phyloP scores from a whole-genome alignment of 2,113 vertebrate species.

The Equus przewalskii region DNA sequence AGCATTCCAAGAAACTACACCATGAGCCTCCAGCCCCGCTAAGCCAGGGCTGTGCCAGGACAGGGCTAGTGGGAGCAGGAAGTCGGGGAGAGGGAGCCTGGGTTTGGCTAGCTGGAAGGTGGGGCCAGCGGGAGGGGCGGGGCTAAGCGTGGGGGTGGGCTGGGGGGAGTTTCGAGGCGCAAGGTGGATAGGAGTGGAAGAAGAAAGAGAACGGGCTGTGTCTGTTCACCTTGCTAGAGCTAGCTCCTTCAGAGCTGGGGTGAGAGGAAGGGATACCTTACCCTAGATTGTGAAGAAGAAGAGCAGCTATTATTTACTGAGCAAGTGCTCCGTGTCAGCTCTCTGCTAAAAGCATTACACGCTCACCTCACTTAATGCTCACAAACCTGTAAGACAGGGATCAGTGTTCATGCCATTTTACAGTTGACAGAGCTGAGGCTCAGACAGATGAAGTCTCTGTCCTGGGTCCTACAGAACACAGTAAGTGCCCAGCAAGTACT shows the following conservation, averaged over 20 bases:
- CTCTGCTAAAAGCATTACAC: not conserved
- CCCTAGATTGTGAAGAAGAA: not conserved
- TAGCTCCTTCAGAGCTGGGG: not conserved
- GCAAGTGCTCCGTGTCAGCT: not conserved
- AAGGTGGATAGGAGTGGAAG: not conserved
- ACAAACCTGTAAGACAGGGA: not conserved
- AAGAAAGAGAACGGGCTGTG: not conserved
- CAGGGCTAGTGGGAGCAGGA: too few relatives aligned
- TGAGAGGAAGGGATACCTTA: not conserved
- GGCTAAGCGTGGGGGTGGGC: accelerated
- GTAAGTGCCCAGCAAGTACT: not conserved
- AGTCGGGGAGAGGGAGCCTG: accelerated
- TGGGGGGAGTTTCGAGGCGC: too few relatives aligned
- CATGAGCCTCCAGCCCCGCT: conserved; percentile 68
- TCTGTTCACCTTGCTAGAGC: not conserved
- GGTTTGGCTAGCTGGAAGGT: accelerated
- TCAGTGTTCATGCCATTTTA: not conserved
- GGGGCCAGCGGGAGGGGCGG: accelerated
- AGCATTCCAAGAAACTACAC: conserved; percentile 67
- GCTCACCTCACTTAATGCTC: not conserved
- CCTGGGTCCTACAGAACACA: not conserved
- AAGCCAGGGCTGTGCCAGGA: accelerated
- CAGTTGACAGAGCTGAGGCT: not conserved
- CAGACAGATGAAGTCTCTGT: not conserved
- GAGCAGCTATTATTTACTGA: not conserved